Evolutionary conservation across 2,113 vertebrate species (phyloP).

Genomic region (Marcusenius ussheri): DNA sequence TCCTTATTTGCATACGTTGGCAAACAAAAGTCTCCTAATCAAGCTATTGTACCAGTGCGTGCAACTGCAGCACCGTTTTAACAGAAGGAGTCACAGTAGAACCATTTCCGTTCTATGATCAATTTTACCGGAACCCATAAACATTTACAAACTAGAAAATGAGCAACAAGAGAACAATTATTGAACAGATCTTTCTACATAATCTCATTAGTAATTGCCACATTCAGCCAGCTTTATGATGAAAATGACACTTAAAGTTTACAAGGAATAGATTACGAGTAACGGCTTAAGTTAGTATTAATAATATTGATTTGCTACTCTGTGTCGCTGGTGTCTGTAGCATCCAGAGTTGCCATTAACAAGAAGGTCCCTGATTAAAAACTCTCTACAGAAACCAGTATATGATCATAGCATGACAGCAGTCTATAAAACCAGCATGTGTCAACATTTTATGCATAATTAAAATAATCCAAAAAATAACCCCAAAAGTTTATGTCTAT

Average conservation of each 20-base stretch:
- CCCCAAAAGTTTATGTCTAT: not conserved
- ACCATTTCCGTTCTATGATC: not conserved
- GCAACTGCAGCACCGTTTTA: not conserved
- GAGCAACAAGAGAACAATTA: not conserved
- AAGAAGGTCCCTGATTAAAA: not conserved
- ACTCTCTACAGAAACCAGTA: not conserved
- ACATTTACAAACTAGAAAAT: not conserved
- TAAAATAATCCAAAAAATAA: not conserved
- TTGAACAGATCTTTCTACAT: not conserved
- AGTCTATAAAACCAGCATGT: not conserved
- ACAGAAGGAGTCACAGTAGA: not conserved
- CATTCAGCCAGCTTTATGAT: not conserved
- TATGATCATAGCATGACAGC: not conserved
- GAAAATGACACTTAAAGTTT: not conserved
- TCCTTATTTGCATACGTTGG: not conserved
- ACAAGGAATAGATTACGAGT: not conserved
- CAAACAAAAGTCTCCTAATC: not conserved
- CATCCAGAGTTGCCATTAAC: not conserved
- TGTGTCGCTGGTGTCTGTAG: not conserved
- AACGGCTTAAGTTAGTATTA: not conserved
- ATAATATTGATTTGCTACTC: not conserved
- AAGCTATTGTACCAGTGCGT: not conserved
- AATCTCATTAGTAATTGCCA: not conserved
- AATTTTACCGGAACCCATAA: not conserved
- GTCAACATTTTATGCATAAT: not conserved